Conservation (phyloP, 2,797 vertebrate genomes). For the Lateolabrax maculatus region DNA sequence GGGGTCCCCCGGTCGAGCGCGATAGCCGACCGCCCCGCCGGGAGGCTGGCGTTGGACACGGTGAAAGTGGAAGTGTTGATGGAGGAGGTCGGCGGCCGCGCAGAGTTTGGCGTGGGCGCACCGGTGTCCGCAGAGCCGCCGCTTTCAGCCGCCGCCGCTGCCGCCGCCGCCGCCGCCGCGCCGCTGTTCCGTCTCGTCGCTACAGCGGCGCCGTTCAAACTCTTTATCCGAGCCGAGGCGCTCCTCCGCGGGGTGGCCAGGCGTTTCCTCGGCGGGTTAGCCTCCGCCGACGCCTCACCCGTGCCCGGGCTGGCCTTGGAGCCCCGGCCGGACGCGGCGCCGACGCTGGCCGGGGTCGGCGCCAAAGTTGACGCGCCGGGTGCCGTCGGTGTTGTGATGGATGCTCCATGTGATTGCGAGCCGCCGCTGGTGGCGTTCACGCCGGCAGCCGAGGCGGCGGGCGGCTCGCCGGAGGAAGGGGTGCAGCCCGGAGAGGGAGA, state of each 20-base stretch:
- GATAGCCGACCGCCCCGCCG: constrained; percentile 78
- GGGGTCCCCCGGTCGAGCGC: constrained; percentile 84
- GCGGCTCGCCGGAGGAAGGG: constrained; percentile 58
- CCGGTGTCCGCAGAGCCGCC: constrained; percentile 48
- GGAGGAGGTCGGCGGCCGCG: constrained; percentile 64
- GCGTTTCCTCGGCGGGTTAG: constrained; percentile 79
- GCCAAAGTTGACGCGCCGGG: constrained; percentile 84
- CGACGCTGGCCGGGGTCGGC: constrained; percentile 78
- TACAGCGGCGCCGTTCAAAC: constrained; percentile 84
- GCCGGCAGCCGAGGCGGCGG: constrained; percentile 69
- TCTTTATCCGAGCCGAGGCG: constrained; percentile 80
- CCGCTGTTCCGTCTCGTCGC: constrained; percentile 77
- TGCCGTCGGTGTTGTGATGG: constrained; percentile 82
- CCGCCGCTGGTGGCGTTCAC: constrained; percentile 82
- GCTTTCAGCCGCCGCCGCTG: no score
- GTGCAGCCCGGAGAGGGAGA: constrained; percentile 59
- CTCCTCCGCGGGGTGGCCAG: constrained; percentile 74
- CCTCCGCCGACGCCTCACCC: constrained; percentile 72
- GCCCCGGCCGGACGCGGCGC: constrained; percentile 68
- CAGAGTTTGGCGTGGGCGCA: constrained; percentile 62
- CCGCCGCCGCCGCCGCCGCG: constrained; percentile 55
- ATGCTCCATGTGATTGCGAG: constrained; percentile 86
- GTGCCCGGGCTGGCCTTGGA: constrained; percentile 59
- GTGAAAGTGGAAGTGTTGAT: constrained; percentile 81
- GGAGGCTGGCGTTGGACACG: constrained; percentile 75